phyloP scores from a whole-genome alignment of 1,140 invertebrate species.

The Ceratina australensis region DNA sequence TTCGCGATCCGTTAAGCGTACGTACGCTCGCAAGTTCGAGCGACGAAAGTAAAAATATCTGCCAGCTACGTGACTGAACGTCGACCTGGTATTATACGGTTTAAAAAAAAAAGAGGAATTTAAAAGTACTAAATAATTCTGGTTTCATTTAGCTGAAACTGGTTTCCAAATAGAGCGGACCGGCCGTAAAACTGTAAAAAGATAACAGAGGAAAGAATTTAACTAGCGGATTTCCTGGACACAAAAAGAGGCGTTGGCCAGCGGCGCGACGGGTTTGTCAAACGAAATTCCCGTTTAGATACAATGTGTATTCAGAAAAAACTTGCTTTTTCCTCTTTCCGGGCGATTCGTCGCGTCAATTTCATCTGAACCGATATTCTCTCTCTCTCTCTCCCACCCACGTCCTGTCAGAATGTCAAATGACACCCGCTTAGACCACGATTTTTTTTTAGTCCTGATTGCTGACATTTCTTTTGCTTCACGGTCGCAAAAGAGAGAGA shows the following conservation, averaged over 20 bases:
- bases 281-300: conserved; percentile 11
- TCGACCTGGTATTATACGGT: too few species aligned
- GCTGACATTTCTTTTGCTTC: too few species aligned
- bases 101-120: too few species aligned
- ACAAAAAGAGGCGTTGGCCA: not conserved
- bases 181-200: not conserved
- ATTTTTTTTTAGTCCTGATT: too few species aligned
- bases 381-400: not conserved
- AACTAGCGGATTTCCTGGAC: not conserved
- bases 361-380: not conserved
- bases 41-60: not conserved
- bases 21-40: not conserved
- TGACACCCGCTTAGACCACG: too few species aligned
- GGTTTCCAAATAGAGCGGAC: not conserved
- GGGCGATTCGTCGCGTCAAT: conserved; percentile 1
- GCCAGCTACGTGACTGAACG: too few species aligned
- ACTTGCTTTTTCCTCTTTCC: not conserved
- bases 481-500: too few species aligned
- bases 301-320: not conserved
- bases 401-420: not conserved
- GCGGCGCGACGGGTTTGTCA: not conserved
- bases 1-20: not conserved
- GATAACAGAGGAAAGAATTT: not conserved
- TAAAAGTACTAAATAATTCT: too few species aligned
- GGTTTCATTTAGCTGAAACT: too few species aligned